Conservation (phyloP, 2,113 vertebrate species). For the Meles meles region DNA sequence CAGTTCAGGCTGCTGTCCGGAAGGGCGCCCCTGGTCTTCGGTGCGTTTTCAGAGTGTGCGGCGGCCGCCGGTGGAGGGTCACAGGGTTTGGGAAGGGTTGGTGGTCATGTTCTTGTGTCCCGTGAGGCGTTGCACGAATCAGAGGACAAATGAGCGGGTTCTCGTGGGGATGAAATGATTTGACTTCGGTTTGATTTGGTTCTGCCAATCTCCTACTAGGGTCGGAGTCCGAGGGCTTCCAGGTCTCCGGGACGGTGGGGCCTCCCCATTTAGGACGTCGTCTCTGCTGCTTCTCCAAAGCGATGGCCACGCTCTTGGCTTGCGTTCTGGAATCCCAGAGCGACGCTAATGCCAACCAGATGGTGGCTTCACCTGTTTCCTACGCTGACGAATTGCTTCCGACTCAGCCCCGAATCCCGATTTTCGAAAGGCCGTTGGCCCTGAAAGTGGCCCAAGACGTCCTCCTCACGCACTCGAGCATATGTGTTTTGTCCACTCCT, state of each 20-base stretch:
- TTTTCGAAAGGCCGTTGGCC: neutral
- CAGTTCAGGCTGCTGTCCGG: too few relatives aligned
- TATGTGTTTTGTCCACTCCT: neutral
- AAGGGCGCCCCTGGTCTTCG: too few relatives aligned
- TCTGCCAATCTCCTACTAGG: neutral
- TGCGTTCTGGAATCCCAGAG: neutral
- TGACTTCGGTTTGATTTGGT: too few relatives aligned
- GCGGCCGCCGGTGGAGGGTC: too few relatives aligned
- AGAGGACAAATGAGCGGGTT: neutral
- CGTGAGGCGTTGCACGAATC: neutral
- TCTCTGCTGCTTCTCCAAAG: neutral
- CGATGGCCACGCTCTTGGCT: neutral
- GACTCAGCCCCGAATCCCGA: neutral
- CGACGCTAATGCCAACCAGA: neutral
- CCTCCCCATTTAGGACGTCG: neutral
- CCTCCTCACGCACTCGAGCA: fast-evolving
- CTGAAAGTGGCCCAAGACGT: neutral
- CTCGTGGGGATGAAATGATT: neutral
- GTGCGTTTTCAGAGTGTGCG: neutral
- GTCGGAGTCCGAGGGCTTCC: neutral
- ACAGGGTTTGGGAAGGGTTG: neutral
- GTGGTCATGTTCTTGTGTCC: too few relatives aligned
- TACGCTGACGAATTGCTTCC: neutral
- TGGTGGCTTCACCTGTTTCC: neutral
- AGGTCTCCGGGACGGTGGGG: neutral